phyloP scores from a whole-genome alignment of 2,888 invertebrate species.

The Mamestra brassicae region DNA sequence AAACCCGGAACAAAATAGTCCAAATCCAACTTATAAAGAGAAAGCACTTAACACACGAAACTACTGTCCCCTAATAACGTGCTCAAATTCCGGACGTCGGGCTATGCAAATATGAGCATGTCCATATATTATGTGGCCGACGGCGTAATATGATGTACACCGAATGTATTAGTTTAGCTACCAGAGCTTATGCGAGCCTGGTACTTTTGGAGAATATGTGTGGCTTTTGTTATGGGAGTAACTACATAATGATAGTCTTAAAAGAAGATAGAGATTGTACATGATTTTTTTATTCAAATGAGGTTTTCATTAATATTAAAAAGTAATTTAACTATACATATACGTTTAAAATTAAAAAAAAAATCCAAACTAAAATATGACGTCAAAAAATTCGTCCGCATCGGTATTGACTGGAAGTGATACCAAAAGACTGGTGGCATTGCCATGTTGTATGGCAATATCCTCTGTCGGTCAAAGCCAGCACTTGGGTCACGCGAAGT shows the following conservation, averaged over 20 bases:
- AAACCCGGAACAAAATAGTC: slow-evolving; percentile 23
- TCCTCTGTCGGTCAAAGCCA: no score
- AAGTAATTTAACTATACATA: no score
- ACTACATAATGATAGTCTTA: background rate
- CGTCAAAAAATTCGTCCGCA: no score
- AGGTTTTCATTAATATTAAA: no score
- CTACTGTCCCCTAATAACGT: slow-evolving; percentile 36
- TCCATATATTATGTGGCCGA: slow-evolving; percentile 54
- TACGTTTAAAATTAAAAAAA: no score
- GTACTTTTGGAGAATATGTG: slow-evolving; percentile 13
- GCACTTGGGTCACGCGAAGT: no score
- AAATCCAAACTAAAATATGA: no score
- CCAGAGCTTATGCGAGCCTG: slow-evolving; percentile 40
- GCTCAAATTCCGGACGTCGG: slow-evolving; percentile 35
- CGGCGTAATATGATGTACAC: slow-evolving; percentile 52
- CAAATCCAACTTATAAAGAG: slow-evolving; percentile 30
- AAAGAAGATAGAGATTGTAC: no score
- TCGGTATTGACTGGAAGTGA: no score
- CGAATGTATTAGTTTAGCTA: slow-evolving; percentile 58
- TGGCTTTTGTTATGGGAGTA: background rate
- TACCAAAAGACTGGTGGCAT: no score
- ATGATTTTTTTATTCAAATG: no score
- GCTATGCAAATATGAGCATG: slow-evolving; percentile 52
- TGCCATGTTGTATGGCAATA: no score
- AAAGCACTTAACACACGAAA: slow-evolving; percentile 35